phyloP scores from a whole-genome alignment of 1,140 invertebrate species.

The Listronotus bonariensis region DNA sequence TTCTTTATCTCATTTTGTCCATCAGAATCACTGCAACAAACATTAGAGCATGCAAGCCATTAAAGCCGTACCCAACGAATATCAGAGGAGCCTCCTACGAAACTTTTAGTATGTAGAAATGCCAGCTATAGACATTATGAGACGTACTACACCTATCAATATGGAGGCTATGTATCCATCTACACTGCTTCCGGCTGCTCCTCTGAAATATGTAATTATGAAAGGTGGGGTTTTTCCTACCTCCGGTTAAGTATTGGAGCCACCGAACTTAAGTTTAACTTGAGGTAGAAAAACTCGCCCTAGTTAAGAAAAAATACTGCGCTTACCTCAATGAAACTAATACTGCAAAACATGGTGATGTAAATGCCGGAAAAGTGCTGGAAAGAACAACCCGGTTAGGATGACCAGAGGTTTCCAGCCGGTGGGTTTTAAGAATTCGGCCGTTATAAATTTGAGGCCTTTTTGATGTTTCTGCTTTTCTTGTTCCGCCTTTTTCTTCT shows the following conservation, averaged over 20 bases:
- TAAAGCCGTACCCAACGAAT: conserved; percentile 58
- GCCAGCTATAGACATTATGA: conserved; percentile 64
- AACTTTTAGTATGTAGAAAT: conserved; percentile 61
- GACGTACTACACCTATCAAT: conserved; percentile 67
- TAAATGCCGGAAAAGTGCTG: conserved; percentile 70
- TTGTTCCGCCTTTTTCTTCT: conserved; percentile 53
- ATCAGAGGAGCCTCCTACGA: conserved; percentile 59
- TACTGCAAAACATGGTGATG: conserved; percentile 71
- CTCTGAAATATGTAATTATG: conserved; percentile 21
- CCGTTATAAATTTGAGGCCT: conserved; percentile 48
- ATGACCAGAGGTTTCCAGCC: conserved; percentile 65
- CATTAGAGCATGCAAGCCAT: conserved; percentile 63
- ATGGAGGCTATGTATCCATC: conserved; percentile 61
- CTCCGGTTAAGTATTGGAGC: too few species aligned
- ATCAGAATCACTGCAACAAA: conserved; percentile 60
- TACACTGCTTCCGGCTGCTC: conserved; percentile 37
- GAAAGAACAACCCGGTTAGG: conserved; percentile 62
- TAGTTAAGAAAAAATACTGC: not conserved
- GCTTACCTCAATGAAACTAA: conserved; percentile 63
- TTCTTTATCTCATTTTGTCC: conserved; percentile 57
- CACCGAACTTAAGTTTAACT: too few species aligned
- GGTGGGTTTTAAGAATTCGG: conserved; percentile 59
- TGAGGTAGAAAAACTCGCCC: not conserved
- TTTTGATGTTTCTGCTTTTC: conserved; percentile 27
- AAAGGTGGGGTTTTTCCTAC: not conserved